Evolutionary conservation across 2,113 vertebrate species (phyloP).

Genomic region (Apteryx owenii): DNA sequence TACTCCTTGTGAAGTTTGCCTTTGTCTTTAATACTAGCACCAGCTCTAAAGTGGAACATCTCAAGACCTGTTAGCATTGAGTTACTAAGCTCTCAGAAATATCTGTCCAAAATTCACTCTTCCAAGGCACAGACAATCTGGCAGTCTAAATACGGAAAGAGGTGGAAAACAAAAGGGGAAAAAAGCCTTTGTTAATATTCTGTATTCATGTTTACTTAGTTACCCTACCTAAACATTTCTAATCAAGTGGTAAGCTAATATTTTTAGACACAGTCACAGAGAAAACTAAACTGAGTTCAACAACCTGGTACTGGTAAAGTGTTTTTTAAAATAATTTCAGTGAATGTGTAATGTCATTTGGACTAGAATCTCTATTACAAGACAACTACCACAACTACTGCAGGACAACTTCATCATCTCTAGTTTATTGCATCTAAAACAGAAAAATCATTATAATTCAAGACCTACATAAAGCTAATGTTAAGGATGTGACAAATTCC

Average conservation of each 20-base stretch:
- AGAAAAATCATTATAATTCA: background rate
- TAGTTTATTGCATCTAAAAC: background rate
- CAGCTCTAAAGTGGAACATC: background rate
- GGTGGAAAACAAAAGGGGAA: background rate
- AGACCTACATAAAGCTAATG: background rate
- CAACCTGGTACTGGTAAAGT: background rate
- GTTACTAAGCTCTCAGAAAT: background rate
- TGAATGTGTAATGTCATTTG: background rate
- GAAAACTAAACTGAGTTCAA: conserved; percentile 2
- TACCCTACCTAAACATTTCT: conserved; percentile 53
- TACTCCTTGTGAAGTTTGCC: background rate
- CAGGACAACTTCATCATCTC: background rate
- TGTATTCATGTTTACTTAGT: conserved; percentile 32
- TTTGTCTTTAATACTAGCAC: background rate
- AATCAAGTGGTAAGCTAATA: conserved; percentile 4
- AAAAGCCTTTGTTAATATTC: conserved; percentile 9
- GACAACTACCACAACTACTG: background rate
- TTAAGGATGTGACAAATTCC: background rate
- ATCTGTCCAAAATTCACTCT: background rate
- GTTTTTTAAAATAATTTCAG: background rate
- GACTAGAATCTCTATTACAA: background rate
- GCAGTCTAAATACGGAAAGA: conserved; percentile 48
- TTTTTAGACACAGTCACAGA: conserved; percentile 15
- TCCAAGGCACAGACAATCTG: conserved; percentile 3
- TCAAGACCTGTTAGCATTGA: background rate